Evolutionary conservation across 2,888 invertebrate species (phyloP), one percentile per base, ranked within the genome.

Genomic region (Tolmerus cingulatus): DNA sequence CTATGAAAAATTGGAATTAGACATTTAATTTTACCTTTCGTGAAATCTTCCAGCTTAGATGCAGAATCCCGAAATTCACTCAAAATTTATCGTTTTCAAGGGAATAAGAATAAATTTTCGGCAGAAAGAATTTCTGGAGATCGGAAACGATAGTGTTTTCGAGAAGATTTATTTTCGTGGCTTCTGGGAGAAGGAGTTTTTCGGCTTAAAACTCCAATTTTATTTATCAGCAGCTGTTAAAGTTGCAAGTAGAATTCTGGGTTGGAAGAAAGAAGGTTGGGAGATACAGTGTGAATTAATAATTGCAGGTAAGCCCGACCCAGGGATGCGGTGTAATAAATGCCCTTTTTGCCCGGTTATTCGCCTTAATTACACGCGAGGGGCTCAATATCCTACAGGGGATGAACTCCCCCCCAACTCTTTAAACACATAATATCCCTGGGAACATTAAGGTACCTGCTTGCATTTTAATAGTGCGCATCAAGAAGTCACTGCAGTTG

Each of bases 391-490:
- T 40, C 76, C n/a, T 30, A 37, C n/a, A 5, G 27, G 34, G n/a
- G n/a, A 12, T 14, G 16, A 37, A 37, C 40, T 76, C 40, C 19
- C 40, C 19, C 40, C 16, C 76, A 43, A 23, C 23, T 79, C 40
- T 37, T 79, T 55, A 81, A 46, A 79, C 46, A 79, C 55, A 34
- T 81, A 78, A 81, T 81, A 30, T 55, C 19, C 23, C 55, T 55
- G 51, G 55, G 34, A 51, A n/a, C 34, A 30, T 81, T 81, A n/a
- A 51, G 81, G 27, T 55, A 81, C 81, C 51, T 51, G 55, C 30
- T 55, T 55, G 81, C 43, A 81, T 81, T 81, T 81, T 81, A 81
- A 81, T 55, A 81, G 46, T 23, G 34, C 46, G 34, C 81, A 81
- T 81, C 55, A 34, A 27, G n/a, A 55, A 81, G 81, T 81, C 81